A percentile compares a stretch with the other conserved stretches of the same genome.
phyloP scores from a whole-genome alignment of 2,888 invertebrate species.

The Acanthopleura granulata region DNA sequence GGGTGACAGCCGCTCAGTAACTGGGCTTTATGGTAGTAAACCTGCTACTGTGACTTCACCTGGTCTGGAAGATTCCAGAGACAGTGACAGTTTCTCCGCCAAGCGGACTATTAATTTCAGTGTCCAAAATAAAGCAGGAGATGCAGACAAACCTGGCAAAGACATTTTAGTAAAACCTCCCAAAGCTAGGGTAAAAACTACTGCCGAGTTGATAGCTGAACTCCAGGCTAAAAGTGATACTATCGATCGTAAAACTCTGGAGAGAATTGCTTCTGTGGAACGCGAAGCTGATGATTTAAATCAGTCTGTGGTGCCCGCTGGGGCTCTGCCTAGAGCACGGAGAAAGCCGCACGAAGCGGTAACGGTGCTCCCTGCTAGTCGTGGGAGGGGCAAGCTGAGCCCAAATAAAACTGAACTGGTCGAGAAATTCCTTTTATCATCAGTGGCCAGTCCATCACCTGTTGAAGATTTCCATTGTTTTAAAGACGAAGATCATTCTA shows the following conservation, averaged over 20 bases:
- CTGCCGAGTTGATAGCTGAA: slow-evolving; percentile 84
- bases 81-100: slow-evolving; percentile 20
- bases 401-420: slow-evolving; percentile 69
- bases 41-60: background rate
- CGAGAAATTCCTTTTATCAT: slow-evolving; percentile 67
- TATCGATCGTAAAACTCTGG: slow-evolving; percentile 56
- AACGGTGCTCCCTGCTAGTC: slow-evolving; percentile 38
- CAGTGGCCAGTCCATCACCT: slow-evolving; percentile 46
- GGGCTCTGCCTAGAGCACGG: slow-evolving; percentile 57
- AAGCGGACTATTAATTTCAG: slow-evolving; percentile 21
- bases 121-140: background rate
- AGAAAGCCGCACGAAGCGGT: slow-evolving; percentile 47
- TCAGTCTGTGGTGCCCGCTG: slow-evolving; percentile 58
- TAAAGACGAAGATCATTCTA: slow-evolving; percentile 40
- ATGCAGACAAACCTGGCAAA: background rate
- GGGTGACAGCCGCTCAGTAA: background rate
- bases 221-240: slow-evolving; percentile 73
- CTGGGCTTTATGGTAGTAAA: background rate
- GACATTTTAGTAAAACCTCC: slow-evolving; percentile 11
- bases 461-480: slow-evolving; percentile 51
- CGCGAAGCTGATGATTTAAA: slow-evolving; percentile 44
- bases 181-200: slow-evolving; percentile 75
- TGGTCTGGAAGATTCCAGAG: slow-evolving; percentile 16
- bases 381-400: slow-evolving; percentile 47
- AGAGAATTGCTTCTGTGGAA: slow-evolving; percentile 60